phyloP scores from a whole-genome alignment of 2,888 invertebrate species.

The Parasteatoda lunata region DNA sequence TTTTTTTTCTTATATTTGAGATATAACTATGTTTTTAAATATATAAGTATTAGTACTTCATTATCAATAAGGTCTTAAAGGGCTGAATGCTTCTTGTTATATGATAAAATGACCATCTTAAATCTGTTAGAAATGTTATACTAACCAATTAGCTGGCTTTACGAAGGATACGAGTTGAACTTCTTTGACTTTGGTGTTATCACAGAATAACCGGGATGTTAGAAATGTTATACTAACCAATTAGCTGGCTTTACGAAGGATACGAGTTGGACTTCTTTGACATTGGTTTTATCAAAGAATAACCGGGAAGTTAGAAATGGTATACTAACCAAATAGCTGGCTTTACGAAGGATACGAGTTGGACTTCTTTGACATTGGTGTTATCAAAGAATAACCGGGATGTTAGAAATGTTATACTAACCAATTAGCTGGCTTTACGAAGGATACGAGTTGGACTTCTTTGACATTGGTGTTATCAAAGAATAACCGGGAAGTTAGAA shows the following conservation, averaged over 20 bases:
- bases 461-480: conserved; percentile 70
- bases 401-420: too few species aligned
- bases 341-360: conserved; percentile 68
- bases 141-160: conserved; percentile 63
- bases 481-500: conserved; percentile 68
- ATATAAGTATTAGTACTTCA: too few species aligned
- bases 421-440: conserved; percentile 63
- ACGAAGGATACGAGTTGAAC: conserved; percentile 69
- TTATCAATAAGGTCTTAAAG: too few species aligned
- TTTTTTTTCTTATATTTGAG: too few species aligned
- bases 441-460: conserved; percentile 67
- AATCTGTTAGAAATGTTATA: background rate
- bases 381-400: conserved; percentile 70
- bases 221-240: conserved; percentile 66
- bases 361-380: conserved; percentile 66
- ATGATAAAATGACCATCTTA: too few species aligned
- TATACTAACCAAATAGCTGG: conserved; percentile 62
- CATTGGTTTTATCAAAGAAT: conserved; percentile 70
- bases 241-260: conserved; percentile 64
- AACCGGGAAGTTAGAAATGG: too few species aligned
- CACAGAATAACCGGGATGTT: conserved; percentile 69
- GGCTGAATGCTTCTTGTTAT: too few species aligned
- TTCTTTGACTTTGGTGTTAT: conserved; percentile 68
- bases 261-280: conserved; percentile 67
- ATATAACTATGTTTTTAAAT: too few species aligned